A percentile compares a stretch with the other conserved stretches of the same genome.
Conservation (phyloP, 2,113 vertebrate genomes). For the Bungarus multicinctus region DNA sequence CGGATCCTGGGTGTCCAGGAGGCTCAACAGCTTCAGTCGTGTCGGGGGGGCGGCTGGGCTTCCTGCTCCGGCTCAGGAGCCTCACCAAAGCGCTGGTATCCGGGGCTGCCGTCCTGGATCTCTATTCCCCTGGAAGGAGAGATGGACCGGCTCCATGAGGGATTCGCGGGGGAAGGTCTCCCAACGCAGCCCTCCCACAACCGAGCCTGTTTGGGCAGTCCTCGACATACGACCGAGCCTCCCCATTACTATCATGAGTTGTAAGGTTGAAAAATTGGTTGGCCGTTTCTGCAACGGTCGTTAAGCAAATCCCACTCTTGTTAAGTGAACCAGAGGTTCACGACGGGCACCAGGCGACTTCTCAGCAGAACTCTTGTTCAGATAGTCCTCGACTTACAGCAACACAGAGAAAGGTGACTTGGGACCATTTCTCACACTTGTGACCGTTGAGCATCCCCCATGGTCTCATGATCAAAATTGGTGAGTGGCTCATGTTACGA, state of each 20-base stretch:
- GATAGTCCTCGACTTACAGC: neutral
- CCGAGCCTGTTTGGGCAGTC: too few species aligned
- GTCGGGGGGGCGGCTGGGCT: neutral
- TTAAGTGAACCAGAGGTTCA: too few species aligned
- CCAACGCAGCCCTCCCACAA: fast-evolving
- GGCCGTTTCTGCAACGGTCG: too few species aligned
- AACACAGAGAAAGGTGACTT: too few species aligned
- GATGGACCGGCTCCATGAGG: fast-evolving
- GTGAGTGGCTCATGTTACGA: too few species aligned
- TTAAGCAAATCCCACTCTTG: too few species aligned
- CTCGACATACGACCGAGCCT: neutral
- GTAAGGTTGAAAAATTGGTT: neutral
- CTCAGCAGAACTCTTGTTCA: neutral
- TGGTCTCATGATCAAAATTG: neutral
- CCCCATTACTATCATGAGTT: neutral
- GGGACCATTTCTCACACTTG: neutral
- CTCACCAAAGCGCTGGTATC: constrained; percentile 26
- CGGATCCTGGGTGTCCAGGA: too few species aligned
- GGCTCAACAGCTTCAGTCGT: neutral
- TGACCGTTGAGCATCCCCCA: too few species aligned
- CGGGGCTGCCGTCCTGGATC: constrained; percentile 4
- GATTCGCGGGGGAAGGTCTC: neutral
- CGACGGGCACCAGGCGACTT: neutral
- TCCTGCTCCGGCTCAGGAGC: neutral
- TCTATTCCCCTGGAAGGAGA: constrained; percentile 25